Percentiles rank a stretch among this genome's conserved stretches.
Evolutionary conservation across 2,888 invertebrate species (phyloP).

Genomic region (Agrotis ipsilon): DNA sequence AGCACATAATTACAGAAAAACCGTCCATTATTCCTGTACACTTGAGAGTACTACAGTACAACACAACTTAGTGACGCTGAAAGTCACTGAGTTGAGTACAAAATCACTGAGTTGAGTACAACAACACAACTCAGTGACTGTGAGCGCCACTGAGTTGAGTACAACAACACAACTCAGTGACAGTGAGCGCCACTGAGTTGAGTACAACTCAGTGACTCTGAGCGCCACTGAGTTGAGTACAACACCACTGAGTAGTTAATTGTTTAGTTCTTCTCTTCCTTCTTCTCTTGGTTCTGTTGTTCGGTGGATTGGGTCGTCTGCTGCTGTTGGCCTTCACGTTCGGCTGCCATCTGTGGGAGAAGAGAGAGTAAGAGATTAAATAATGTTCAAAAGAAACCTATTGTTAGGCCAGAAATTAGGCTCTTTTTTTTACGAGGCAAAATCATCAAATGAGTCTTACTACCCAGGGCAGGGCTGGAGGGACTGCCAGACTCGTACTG

Average conservation of each 20-base stretch:
- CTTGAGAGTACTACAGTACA: conserved; percentile 36
- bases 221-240: conserved; percentile 31
- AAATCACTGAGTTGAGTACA: conserved; percentile 13
- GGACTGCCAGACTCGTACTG: too few relatives aligned
- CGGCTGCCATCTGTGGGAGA: conserved; percentile 87
- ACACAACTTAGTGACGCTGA: conserved; percentile 32
- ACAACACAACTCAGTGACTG: conserved; percentile 36
- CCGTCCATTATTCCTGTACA: conserved; percentile 35
- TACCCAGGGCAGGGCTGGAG: too few relatives aligned
- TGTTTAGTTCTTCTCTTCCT: conserved; percentile 83
- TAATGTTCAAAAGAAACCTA: neutral
- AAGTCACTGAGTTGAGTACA: conserved; percentile 33
- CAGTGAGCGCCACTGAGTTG: conserved; percentile 14
- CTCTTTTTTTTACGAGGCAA: too few relatives aligned
- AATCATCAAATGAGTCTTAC: too few relatives aligned
- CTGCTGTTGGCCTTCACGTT: conserved; percentile 82
- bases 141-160: too few relatives aligned
- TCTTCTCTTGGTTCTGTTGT: conserved; percentile 80
- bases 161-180: conserved; percentile 37
- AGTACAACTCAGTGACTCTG: conserved; percentile 39
- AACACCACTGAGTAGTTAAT: conserved; percentile 24
- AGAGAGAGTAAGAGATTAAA: too few relatives aligned
- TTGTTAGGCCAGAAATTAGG: too few relatives aligned
- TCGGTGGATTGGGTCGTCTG: conserved; percentile 74
- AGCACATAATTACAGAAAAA: conserved; percentile 11